Percentiles rank a stretch among this genome's conserved stretches.
phyloP scores from a whole-genome alignment of 2,113 vertebrate species.

The Strix uralensis region DNA sequence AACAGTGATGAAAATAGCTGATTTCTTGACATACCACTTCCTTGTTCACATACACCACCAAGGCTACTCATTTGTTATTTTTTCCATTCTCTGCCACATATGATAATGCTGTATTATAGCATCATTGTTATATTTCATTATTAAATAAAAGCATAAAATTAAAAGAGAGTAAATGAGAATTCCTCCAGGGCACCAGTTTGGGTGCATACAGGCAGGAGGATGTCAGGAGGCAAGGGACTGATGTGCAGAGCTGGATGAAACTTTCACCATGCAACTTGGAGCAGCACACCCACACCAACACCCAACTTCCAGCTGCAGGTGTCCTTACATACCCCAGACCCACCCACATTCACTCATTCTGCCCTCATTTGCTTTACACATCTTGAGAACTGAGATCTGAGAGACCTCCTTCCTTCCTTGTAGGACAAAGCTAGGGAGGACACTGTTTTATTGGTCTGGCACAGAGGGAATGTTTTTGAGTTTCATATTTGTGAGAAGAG shows the following conservation, averaged over 20 bases:
- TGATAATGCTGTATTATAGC: background rate
- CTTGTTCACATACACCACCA: background rate
- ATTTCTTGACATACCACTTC: background rate
- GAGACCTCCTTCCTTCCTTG: background rate
- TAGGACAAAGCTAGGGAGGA: background rate
- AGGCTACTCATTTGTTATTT: background rate
- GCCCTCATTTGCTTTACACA: background rate
- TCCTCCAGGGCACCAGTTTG: background rate
- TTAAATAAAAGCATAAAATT: background rate
- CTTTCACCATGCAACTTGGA: background rate
- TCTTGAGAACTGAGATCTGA: background rate
- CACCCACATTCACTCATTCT: background rate
- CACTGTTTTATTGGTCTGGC: background rate
- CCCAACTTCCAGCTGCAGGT: background rate
- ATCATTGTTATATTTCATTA: background rate
- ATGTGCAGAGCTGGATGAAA: background rate
- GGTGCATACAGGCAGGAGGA: background rate
- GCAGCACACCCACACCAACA: background rate
- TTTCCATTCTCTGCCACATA: background rate
- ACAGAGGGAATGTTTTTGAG: background rate
- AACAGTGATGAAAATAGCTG: background rate
- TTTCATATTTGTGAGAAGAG: rapidly evolving
- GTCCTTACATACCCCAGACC: background rate
- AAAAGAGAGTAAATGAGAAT: background rate
- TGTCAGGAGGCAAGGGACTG: background rate